Base-by-base conservation (phyloP, 2,888 invertebrate species). In the Sarcophaga subvicina region DNA sequence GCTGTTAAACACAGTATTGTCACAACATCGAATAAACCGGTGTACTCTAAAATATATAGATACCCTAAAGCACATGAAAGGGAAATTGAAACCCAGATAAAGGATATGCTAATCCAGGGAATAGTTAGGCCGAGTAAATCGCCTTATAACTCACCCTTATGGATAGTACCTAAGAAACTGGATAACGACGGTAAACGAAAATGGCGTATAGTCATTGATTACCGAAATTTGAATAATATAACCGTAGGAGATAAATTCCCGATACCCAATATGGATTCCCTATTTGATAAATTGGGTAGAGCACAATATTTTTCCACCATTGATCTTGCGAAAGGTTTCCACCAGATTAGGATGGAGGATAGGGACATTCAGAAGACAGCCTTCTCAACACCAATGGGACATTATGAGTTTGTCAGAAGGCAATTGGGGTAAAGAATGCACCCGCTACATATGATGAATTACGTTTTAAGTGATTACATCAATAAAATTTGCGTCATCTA, bases 341-440 rank as follows among this genome's bases (percentile, higher is more conserved):
- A 20, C 37, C 17, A 59, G 37, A 37, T 37, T 37, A 37, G 37
- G 37, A 83, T 89, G 8, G 60, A 83, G 0, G 84, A 85, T 54
- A n/a, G 62, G 10, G 87, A 88, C 27, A 77, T 85, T 5, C 47
- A 72, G 12, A 88, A 89, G 76, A 89, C 89, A 2, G 88, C 85
- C 0, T 89, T 89, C 49, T 78, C 66, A 8, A 81, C 82, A 11
- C 73, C 73, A 11, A 63, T n/a, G 12, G 85, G 88, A 3, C 88
- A 85, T 25, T 89, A 85, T 59, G 89, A 89, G 63, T 89, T 80
- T 22, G 11, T 85, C 3, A 64, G 88, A 76, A 88, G 88, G 89
- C 86, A 88, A 8, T 88, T 89, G 69, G 89, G 88, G 0, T 63
- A 27, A 88, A 89, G 73, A 88, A 87, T 59, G 88, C 88, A 11